These are phyloP conservation scores for Chymomyza caudatula DNA, from an alignment of 2,888 invertebrate species.

Conservation along the genomic window DNA sequence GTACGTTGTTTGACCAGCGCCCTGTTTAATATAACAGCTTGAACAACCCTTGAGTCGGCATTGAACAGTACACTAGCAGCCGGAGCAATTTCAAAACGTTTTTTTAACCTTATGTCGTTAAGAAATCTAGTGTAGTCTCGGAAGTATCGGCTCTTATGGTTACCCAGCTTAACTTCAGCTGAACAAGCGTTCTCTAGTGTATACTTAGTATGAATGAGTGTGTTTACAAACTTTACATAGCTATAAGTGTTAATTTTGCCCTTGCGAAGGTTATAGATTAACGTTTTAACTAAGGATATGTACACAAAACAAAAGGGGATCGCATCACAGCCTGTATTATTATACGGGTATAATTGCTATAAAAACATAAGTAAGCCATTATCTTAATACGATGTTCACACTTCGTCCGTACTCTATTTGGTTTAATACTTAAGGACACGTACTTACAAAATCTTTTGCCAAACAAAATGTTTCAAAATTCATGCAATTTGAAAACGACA, in stretches of 20 bases:
- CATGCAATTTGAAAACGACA: too few relatives aligned
- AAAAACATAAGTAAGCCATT: neutral
- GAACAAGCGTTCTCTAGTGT: too few relatives aligned
- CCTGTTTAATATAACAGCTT: too few relatives aligned
- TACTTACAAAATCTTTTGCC: too few relatives aligned
- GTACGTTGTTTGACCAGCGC: too few relatives aligned
- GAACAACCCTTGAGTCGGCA: too few relatives aligned
- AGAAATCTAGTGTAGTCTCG: neutral
- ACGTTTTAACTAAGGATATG: too few relatives aligned
- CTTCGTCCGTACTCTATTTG: neutral
- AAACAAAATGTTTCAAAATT: too few relatives aligned
- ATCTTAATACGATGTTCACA: neutral
- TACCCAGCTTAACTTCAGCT: neutral
- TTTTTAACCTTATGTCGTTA: neutral
- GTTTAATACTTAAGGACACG: neutral
- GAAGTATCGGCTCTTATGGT: neutral
- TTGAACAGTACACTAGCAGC: neutral
- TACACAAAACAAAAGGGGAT: neutral
- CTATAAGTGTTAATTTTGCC: neutral
- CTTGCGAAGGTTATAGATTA: too few relatives aligned
- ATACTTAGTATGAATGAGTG: neutral
- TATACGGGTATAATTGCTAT: neutral
- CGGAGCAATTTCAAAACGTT: neutral
- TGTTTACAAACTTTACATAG: neutral
- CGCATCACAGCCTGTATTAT: neutral